Evolutionary conservation across 2,113 vertebrate genomes (phyloP), one percentile per base, ranked within the genome.

Genomic region (Cynoglossus semilaevis): DNA sequence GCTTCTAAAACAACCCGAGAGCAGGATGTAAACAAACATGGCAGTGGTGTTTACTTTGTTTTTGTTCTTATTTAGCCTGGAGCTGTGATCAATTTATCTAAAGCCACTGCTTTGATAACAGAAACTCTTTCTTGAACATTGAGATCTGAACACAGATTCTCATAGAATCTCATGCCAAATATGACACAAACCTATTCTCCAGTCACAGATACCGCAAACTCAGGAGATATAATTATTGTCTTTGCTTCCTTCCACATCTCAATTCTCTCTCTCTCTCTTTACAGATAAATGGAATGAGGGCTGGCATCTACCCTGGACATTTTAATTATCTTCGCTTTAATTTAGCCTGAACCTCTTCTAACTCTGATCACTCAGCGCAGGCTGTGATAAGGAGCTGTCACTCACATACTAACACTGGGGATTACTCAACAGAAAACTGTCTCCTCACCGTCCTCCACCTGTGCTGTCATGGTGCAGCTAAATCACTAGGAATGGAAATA

Each of bases 311-410:
- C 82, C 72, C 79, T 65, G 81, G 87, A 89, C 85, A 85, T 90
- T 90, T 90, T 89, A 91, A 92, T 91, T 88, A 90, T 84, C 81
- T 75, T 15, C 63, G 84, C 81, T 88, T 90, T 91, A 90, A 90
- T 89, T 88, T 84, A 79, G 55, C 63, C 81, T 90, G 88, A 89
- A 87, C 89, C 84, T 67, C 56, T 83, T 84, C 89, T 80, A 88
- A 86, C 80, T 90, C 61, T 82, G 85, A 90, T 91, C 82, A 88
- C 76, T 76, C 49, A 41, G 79, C 43, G 47, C 57, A 61, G 51
- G 79, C 52, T 16, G 65, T 70, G 90, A 91, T 90, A 91, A 90
- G 79, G 73, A 81, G 63, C 85, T 74, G 88, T 83, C 87, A 87
- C 62, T 91, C 88, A 90, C 67, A 47, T 36, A 40, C 70, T 69